Percentiles rank a stretch among this genome's conserved stretches.
Conservation (phyloP, 92 coral and sea anemone genomes). For the Porites rus region DNA sequence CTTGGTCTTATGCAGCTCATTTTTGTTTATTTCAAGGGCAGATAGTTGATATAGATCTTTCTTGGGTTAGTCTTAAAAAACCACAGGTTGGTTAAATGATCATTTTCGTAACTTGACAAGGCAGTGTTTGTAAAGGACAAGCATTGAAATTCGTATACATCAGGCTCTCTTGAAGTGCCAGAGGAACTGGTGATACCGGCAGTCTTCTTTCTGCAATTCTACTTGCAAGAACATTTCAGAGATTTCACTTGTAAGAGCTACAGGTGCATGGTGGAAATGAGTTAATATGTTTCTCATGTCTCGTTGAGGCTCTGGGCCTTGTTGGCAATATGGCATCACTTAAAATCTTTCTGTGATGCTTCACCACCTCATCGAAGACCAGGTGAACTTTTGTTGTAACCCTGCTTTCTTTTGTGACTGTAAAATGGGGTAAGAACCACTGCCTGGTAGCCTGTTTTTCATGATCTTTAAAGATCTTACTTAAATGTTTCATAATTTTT, state of each 20-base stretch:
- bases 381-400: conserved; percentile 50
- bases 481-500: conserved; percentile 29
- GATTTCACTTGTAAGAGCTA: conserved; percentile 44
- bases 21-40: conserved; percentile 12
- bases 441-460: conserved; percentile 32
- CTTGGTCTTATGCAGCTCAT: conserved; percentile 10
- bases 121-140: conserved; percentile 59
- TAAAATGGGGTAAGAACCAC: conserved; percentile 68
- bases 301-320: conserved; percentile 55
- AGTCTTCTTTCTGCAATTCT: conserved; percentile 22
- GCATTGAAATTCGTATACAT: conserved; percentile 50
- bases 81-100: conserved; percentile 27
- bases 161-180: conserved; percentile 3
- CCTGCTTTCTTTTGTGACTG: conserved; percentile 53
- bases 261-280: conserved; percentile 44
- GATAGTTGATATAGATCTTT: background rate
- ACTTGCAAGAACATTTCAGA: conserved; percentile 41
- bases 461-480: conserved; percentile 45
- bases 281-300: conserved; percentile 43
- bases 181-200: conserved; percentile 39
- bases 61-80: background rate
- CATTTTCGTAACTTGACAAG: conserved; percentile 41
- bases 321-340: conserved; percentile 36
- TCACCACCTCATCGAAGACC: conserved; percentile 45
- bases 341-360: conserved; percentile 35